Evolutionary conservation across 2,888 invertebrate genomes (phyloP).

Genomic region (Pandemis corylana): DNA sequence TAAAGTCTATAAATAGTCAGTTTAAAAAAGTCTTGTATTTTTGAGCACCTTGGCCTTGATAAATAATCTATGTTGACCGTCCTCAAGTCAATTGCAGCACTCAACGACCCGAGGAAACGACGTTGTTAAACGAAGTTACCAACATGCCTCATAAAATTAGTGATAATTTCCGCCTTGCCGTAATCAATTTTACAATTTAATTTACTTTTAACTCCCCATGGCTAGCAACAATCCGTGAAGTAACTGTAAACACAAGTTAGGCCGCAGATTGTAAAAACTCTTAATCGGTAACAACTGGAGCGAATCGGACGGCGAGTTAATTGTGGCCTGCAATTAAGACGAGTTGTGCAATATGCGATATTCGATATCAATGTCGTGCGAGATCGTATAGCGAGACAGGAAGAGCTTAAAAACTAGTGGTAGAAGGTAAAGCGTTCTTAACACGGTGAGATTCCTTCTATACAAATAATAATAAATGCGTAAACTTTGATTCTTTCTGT

Average conservation of each 20-base stretch:
- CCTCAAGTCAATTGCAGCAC: background rate
- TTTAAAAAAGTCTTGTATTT: no score
- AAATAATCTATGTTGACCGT: background rate
- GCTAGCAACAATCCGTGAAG: slow-evolving; percentile 63
- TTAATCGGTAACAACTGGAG: slow-evolving; percentile 83
- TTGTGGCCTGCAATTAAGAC: slow-evolving; percentile 73
- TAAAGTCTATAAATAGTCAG: no score
- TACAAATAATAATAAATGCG: no score
- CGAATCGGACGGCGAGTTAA: slow-evolving; percentile 78
- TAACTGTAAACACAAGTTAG: slow-evolving; percentile 79
- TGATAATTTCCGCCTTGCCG: slow-evolving; percentile 30
- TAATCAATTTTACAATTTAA: slow-evolving; percentile 61
- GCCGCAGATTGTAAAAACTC: slow-evolving; percentile 71
- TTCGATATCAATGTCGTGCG: slow-evolving; percentile 6
- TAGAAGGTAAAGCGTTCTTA: background rate
- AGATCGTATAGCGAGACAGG: background rate
- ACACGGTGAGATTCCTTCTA: background rate
- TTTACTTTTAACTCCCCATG: slow-evolving; percentile 67
- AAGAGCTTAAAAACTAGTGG: background rate
- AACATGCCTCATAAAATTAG: slow-evolving; percentile 11
- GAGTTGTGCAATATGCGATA: slow-evolving; percentile 80
- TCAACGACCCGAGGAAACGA: background rate
- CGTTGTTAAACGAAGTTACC: background rate
- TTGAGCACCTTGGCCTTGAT: no score
- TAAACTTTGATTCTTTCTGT: no score